These are phyloP conservation scores for Leucoraja ocellata DNA, from an alignment of 2,797 vertebrate genomes.

Conservation along the genomic window DNA sequence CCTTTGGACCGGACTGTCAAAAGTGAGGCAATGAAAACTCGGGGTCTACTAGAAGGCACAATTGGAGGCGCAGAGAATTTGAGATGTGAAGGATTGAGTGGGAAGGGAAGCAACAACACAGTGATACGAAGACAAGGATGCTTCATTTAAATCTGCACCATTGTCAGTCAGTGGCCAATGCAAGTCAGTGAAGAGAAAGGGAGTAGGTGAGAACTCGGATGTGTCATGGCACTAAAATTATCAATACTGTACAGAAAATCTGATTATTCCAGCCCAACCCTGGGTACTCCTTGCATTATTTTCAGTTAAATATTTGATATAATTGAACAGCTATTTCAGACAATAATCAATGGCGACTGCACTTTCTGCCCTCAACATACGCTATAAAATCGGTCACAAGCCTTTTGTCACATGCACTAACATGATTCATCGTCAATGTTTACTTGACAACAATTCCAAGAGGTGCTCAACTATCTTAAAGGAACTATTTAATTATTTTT, in stretches of 20 bases:
- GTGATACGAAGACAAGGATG: neutral
- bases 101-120: neutral
- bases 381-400: too few species aligned
- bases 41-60: neutral
- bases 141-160: neutral
- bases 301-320: too few species aligned
- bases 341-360: too few species aligned
- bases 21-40: neutral
- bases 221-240: neutral
- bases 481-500: neutral
- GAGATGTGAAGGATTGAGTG: neutral
- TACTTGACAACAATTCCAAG: too few species aligned
- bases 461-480: too few species aligned
- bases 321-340: too few species aligned
- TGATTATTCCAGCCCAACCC: too few species aligned
- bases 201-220: neutral
- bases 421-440: too few species aligned
- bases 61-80: neutral
- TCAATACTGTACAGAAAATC: too few species aligned
- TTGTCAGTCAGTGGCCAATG: neutral
- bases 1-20: neutral
- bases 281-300: too few species aligned
- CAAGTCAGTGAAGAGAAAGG: neutral
- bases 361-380: too few species aligned
- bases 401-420: too few species aligned